phyloP scores from a whole-genome alignment of 2,888 invertebrate species.

The Aphidoletes aphidimyza region DNA sequence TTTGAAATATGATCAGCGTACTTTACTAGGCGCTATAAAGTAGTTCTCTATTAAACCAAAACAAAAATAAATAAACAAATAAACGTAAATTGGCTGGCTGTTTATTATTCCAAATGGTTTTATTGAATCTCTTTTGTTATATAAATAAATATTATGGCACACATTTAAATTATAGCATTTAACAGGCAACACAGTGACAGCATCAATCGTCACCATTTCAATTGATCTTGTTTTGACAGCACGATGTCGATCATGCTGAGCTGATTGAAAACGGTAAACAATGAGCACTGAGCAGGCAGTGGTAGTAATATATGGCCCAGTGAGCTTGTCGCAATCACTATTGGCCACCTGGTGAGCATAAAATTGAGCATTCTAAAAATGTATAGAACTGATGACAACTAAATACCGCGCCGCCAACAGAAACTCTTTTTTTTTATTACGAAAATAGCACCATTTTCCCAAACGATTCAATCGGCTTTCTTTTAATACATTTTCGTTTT shows the following conservation, averaged over 20 bases:
- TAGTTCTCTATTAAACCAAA: conserved; percentile 42
- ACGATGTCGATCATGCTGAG: too few relatives aligned
- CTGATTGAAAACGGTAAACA: too few relatives aligned
- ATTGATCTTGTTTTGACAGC: too few relatives aligned
- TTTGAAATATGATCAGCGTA: conserved; percentile 25
- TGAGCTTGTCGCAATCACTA: neutral
- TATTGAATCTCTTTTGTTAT: too few relatives aligned
- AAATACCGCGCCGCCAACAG: neutral
- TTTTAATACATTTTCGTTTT: neutral
- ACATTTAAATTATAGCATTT: too few relatives aligned
- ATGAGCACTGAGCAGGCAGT: too few relatives aligned
- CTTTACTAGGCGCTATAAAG: conserved; percentile 50
- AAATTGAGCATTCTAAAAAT: neutral
- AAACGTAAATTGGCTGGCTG: conserved; percentile 48
- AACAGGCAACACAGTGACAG: too few relatives aligned
- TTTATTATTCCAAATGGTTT: conserved; percentile 47
- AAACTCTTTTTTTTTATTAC: neutral
- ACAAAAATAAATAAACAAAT: conserved; percentile 47
- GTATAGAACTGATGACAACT: neutral
- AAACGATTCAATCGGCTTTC: too few relatives aligned
- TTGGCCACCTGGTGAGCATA: conserved; percentile 19
- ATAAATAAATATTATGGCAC: too few relatives aligned
- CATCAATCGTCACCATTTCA: too few relatives aligned
- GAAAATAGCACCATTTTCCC: too few relatives aligned
- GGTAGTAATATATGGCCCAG: too few relatives aligned